A percentile compares a stretch with the other conserved stretches of the same genome.
phyloP scores from a whole-genome alignment of 1,140 invertebrate species.

The Argopecten irradians region DNA sequence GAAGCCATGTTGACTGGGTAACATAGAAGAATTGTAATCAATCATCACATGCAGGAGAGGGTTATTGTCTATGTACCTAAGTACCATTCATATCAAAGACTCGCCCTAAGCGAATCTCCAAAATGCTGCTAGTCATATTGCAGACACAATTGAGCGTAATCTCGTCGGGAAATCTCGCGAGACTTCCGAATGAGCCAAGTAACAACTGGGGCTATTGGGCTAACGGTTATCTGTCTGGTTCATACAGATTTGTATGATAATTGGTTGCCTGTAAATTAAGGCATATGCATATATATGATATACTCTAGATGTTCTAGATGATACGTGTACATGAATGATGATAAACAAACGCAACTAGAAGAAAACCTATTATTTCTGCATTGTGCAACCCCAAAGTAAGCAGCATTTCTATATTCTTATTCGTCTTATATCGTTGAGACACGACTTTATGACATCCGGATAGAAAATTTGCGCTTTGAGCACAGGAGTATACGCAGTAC shows the following conservation, averaged over 20 bases:
- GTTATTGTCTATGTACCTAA: not conserved
- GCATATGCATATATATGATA: not conserved
- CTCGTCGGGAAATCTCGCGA: not conserved
- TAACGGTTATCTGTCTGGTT: conserved; percentile 1
- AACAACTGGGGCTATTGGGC: conserved; percentile 10
- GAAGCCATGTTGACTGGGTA: not conserved
- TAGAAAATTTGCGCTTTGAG: no score
- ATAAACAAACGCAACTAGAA: no score
- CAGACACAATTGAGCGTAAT: not conserved
- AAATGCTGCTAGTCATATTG: not conserved
- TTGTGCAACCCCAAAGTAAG: no score
- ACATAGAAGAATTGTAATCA: not conserved
- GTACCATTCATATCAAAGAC: conserved; percentile 1
- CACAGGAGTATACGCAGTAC: no score
- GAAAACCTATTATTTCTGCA: no score
- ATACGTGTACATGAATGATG: no score
- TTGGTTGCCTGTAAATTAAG: not conserved
- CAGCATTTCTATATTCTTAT: no score
- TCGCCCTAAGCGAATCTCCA: not conserved
- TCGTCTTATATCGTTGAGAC: no score
- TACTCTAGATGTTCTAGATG: no score
- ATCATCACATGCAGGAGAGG: not conserved
- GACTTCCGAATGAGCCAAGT: not conserved
- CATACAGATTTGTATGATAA: not conserved
- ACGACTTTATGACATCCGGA: no score